Percentiles rank a stretch among this genome's conserved stretches.
These are phyloP conservation scores for Cotesia chilonis DNA, from an alignment of 1,140 invertebrate species.

Conservation along the genomic window DNA sequence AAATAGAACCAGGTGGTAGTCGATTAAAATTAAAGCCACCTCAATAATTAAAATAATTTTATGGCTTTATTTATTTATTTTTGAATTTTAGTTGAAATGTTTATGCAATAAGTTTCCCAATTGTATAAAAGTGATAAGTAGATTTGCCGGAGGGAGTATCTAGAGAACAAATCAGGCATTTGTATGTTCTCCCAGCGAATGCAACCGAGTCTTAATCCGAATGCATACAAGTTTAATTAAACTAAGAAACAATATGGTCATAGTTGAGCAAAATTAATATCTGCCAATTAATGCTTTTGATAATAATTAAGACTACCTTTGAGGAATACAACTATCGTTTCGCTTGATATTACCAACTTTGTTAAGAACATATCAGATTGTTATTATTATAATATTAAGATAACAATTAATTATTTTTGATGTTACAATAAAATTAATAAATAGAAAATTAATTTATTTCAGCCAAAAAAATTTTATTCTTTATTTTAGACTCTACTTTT, in stretches of 20 bases:
- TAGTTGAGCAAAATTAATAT: conserved; percentile 15
- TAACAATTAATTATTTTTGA: too few relatives aligned
- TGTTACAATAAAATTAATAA: too few relatives aligned
- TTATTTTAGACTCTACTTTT: too few relatives aligned
- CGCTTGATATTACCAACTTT: too few relatives aligned
- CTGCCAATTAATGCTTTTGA: conserved; percentile 3
- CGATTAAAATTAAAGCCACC: conserved; percentile 17
- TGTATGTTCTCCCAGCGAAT: neutral
- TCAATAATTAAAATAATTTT: neutral
- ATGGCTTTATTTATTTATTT: neutral
- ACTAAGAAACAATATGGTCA: conserved; percentile 28
- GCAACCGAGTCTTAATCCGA: conserved; percentile 14
- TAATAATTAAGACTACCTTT: conserved; percentile 7
- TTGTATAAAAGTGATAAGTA: neutral
- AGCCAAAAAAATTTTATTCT: too few relatives aligned
- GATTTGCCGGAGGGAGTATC: neutral
- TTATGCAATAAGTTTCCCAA: neutral
- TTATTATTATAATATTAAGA: too few relatives aligned
- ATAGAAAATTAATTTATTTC: too few relatives aligned
- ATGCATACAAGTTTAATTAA: conserved; percentile 42
- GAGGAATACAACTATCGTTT: neutral
- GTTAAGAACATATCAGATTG: too few relatives aligned
- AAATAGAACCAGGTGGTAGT: conserved; percentile 14
- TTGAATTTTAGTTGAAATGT: neutral
- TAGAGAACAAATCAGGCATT: neutral